Conservation (phyloP, 2,113 vertebrate species). For the Neodon shergylaensis region DNA sequence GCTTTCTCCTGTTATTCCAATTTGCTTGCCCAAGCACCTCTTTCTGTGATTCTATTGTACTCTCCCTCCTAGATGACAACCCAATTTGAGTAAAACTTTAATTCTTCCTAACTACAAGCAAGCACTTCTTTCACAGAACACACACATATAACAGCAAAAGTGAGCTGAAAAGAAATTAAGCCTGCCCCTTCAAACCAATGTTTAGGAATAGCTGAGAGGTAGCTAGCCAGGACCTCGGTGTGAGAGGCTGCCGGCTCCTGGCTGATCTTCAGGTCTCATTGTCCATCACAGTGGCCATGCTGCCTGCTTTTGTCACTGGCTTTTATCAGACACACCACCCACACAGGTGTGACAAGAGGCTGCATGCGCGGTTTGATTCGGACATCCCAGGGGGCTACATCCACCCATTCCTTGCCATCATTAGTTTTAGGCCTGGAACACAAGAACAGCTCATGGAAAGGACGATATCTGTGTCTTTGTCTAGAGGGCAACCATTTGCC, state of each 20-base stretch:
- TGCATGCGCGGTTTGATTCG: background rate
- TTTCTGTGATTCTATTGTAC: background rate
- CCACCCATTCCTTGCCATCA: background rate
- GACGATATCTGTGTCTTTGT: slow-evolving; percentile 53
- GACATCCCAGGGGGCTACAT: background rate
- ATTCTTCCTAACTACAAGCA: background rate
- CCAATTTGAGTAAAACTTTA: slow-evolving; percentile 7
- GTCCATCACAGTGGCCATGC: background rate
- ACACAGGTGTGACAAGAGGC: background rate
- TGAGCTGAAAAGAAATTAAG: slow-evolving; percentile 16
- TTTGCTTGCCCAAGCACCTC: slow-evolving; percentile 11
- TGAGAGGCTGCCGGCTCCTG: slow-evolving; percentile 35
- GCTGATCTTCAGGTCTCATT: slow-evolving; percentile 42
- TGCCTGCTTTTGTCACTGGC: slow-evolving; percentile 60
- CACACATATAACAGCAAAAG: background rate
- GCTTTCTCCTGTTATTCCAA: background rate
- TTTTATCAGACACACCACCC: background rate
- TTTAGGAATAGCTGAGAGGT: slow-evolving; percentile 59
- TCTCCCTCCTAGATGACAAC: background rate
- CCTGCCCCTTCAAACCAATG: background rate
- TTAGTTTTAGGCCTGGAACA: background rate
- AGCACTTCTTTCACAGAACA: background rate
- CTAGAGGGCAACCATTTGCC: background rate
- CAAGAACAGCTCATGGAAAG: background rate
- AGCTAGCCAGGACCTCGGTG: background rate